Base-by-base conservation (phyloP, 2,113 vertebrate genomes). In the Sylvietta virens region DNA sequence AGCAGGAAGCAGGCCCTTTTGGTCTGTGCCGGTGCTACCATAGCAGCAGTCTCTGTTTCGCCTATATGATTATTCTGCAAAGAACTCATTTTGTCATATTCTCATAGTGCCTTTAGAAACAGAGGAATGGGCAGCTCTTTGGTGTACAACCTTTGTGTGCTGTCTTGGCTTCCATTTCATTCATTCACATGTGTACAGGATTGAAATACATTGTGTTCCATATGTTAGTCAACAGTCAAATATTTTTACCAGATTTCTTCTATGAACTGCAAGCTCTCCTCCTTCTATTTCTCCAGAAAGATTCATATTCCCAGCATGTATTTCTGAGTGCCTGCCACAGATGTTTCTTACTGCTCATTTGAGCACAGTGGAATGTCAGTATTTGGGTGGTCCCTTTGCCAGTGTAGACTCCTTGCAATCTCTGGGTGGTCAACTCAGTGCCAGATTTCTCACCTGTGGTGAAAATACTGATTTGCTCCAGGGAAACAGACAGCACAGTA, bases 151-250 rank as follows among this genome's bases (percentile, higher is more conserved):
- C 10, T 40, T 35, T 16, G 15, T 31, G 12, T 6, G 1, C 42
- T 91, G 24, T 67, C 39, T 39, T 47, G 20, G 31, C 18, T 44
- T 86, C 57, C 39, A 65, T 27, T 61, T 64, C 65, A 24, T 50
- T 70, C 11, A 51, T 44, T 62, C 53, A 21, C 16, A 28, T 3
- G 17, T 22, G 7, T 39, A 53, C 27, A 30, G 39, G 40, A 61
- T 39, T 70, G 78, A 73, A 92, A 74, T 1, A 2, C 24, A 31
- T 39, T 23, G n/a, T 30, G 24, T 24, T 66, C 45, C 28, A 21
- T 13, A n/a, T 1, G 0, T 18, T 42, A 35, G 60, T 65, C 28
- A 39, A 44, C 0, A 1, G 31, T 40, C 19, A 65, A 0, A 0
- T 51, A 40, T 69, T 65, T 90, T 65, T 69, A 88, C 10, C 15